Percentiles rank a stretch among this genome's conserved stretches.
These are phyloP conservation scores for Pseudococcus viburni DNA, from an alignment of 2,888 invertebrate genomes.

Conservation along the genomic window DNA sequence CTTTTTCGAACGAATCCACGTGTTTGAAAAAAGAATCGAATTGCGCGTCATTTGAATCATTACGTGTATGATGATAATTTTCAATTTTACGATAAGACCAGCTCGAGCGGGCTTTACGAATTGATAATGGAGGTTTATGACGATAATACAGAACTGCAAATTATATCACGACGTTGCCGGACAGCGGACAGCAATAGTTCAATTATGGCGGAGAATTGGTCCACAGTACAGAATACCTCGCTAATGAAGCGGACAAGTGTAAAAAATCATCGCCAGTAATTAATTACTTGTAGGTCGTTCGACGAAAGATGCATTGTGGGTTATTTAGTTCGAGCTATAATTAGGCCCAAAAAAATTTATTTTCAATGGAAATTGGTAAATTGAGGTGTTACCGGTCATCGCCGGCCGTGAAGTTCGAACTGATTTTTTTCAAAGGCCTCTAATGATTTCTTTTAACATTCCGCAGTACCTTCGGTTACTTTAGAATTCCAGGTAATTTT, in stretches of 20 bases:
- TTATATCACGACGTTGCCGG: not conserved
- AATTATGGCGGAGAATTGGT: not conserved
- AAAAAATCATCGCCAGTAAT: not conserved
- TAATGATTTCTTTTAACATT: not conserved
- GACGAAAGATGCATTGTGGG: not conserved
- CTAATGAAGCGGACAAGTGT: conserved; percentile 4
- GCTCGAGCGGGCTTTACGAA: not conserved
- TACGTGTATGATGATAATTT: not conserved
- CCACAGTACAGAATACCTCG: not conserved
- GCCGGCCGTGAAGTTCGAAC: not conserved
- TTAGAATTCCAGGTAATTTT: too few species aligned
- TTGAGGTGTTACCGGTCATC: not conserved
- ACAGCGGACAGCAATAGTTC: not conserved
- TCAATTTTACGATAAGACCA: conserved; percentile 2
- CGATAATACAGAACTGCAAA: not conserved
- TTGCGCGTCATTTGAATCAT: conserved; percentile 4
- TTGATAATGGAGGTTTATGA: conserved; percentile 11
- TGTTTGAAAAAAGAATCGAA: not conserved
- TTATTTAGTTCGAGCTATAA: not conserved
- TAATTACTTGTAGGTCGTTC: not conserved
- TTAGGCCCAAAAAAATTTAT: not conserved
- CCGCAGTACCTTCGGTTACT: too few species aligned
- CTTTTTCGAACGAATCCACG: not conserved
- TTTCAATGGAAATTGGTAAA: not conserved
- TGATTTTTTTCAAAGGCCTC: not conserved